Evolutionary conservation across 2,113 vertebrate species (phyloP), one percentile per base, ranked within the genome.

Genomic region (Chaenocephalus aceratus): DNA sequence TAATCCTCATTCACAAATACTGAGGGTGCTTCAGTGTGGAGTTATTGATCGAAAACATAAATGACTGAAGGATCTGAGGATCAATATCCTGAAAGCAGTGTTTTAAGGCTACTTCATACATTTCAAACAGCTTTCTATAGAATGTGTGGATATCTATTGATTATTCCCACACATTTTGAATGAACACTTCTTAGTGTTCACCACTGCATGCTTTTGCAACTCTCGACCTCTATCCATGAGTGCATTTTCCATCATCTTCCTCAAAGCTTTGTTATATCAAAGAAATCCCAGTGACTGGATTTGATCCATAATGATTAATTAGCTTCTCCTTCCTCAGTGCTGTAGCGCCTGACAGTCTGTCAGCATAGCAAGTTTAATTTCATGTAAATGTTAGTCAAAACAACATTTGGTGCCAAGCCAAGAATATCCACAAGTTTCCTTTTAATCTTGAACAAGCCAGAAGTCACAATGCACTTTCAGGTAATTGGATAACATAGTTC

Each of bases 31-130:
- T 82, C 57, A 51, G 16, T 69, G 72, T 67, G 67, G 69, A 80
- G 45, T 62, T 90, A 88, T 90, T 72, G 90, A 93, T 87, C 77
- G 9, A 71, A 68, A 56, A 75, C 61, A 80, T 59, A 58, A 78
- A 65, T 65, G 65, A 77, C 76, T 74, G 75, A 48, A 30, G 30
- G 30, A 30, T 30, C 73, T 85, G 84, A n/a, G 77, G 83, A 86
- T 89, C 77, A 41, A 67, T 51, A 79, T 75, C 79, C 76, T 30
- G 23, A 34, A 72, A 75, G 5, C 46, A 75, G 84, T 71, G 79
- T 85, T 89, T 75, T 80, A 76, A 75, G 58, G 54, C 41, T 34
- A 60, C 77, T 78, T 71, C 44, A 61, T 75, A 30, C 30, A 30
- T 89, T 89, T 57, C 53, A 79, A 83, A 68, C 71, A 54, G 18